Evolutionary conservation across 2,888 invertebrate genomes (phyloP).

Genomic region (Trachelus iudaicus): DNA sequence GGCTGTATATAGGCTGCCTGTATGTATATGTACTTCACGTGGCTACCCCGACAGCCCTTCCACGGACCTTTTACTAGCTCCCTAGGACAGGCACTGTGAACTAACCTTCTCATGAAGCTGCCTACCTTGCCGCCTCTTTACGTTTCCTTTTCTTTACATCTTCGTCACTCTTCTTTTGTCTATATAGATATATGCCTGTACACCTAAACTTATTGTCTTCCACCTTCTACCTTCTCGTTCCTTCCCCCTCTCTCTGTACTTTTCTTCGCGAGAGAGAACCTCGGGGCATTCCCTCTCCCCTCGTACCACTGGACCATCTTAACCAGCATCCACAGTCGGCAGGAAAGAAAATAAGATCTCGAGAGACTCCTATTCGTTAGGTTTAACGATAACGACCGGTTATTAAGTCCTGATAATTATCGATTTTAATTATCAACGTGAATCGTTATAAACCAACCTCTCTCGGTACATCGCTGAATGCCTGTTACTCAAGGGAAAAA

Average conservation of each 20-base stretch:
- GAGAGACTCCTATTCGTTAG: slow-evolving; percentile 44
- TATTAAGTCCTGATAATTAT: slow-evolving; percentile 62
- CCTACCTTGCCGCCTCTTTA: background rate
- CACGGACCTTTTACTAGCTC: background rate
- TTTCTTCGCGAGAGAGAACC: slow-evolving; percentile 5
- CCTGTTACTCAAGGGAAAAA: slow-evolving; percentile 8
- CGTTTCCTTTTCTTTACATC: background rate
- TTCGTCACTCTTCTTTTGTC: background rate
- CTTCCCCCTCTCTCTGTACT: slow-evolving; percentile 5
- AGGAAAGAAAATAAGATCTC: slow-evolving; percentile 35
- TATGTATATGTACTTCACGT: background rate
- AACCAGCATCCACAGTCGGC: slow-evolving; percentile 12
- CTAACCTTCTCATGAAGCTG: background rate
- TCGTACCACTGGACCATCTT: background rate
- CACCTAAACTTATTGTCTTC: background rate
- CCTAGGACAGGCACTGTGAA: background rate
- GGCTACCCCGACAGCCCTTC: background rate
- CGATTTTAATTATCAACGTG: slow-evolving; percentile 61
- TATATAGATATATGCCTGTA: background rate
- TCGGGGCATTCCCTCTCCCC: background rate
- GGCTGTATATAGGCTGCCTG: background rate
- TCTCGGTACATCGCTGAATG: background rate
- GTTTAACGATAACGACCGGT: slow-evolving; percentile 60
- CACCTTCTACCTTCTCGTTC: background rate
- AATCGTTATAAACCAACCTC: slow-evolving; percentile 30